These are phyloP conservation scores for Cheirogaleus major DNA, from an alignment of 2,797 vertebrate genomes.

Conservation along the genomic window DNA sequence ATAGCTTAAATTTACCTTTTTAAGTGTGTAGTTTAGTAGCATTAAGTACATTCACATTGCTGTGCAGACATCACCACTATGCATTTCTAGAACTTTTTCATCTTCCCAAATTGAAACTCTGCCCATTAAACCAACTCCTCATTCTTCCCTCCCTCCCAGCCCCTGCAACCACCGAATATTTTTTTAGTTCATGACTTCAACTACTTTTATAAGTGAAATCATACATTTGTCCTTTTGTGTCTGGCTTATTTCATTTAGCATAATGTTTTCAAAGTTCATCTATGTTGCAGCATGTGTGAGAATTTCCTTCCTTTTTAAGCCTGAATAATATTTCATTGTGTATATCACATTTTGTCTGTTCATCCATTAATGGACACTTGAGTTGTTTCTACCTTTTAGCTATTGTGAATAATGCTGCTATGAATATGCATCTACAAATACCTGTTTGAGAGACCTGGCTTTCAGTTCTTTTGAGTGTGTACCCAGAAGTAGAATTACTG, in stretches of 20 bases:
- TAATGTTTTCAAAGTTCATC: background rate
- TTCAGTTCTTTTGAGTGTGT: background rate
- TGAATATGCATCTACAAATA: background rate
- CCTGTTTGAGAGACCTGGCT: background rate
- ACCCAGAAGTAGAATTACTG: background rate
- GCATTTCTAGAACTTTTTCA: background rate
- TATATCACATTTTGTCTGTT: background rate
- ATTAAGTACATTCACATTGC: background rate
- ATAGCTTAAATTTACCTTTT: background rate
- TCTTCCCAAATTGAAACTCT: slow-evolving; percentile 10
- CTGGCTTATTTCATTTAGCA: background rate
- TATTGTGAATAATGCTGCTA: background rate
- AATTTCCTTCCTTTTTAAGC: background rate
- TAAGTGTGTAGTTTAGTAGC: background rate
- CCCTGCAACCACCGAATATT: background rate
- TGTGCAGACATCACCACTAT: background rate
- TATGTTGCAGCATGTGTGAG: background rate
- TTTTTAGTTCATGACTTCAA: background rate
- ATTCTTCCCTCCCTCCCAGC: background rate
- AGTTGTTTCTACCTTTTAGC: background rate
- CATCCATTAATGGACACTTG: background rate
- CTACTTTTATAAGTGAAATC: background rate
- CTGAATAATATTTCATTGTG: background rate
- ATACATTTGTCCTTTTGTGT: background rate
- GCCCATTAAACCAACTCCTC: background rate